These are phyloP conservation scores for Pristis pectinata DNA, from an alignment of 2,797 vertebrate genomes.

Conservation along the genomic window DNA sequence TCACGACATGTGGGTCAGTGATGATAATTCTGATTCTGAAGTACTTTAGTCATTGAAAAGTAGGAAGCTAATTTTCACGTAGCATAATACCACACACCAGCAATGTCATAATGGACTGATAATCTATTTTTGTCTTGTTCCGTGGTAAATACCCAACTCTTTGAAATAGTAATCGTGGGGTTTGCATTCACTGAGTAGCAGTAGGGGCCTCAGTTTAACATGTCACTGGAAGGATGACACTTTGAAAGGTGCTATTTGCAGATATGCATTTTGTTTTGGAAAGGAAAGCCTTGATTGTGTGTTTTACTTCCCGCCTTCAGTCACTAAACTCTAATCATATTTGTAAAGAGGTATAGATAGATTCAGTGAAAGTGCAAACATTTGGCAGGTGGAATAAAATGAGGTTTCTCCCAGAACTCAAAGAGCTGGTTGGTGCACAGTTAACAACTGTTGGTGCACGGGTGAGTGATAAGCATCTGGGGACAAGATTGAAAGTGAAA, in stretches of 20 bases:
- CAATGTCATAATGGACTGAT: background rate
- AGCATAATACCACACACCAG: background rate
- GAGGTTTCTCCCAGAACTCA: too few species aligned
- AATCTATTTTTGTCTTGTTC: background rate
- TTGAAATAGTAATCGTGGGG: background rate
- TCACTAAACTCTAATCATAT: background rate
- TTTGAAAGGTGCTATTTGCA: background rate
- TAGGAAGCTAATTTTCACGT: background rate
- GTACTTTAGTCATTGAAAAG: background rate
- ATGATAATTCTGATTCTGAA: too few species aligned
- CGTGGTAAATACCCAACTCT: background rate
- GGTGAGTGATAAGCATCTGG: too few species aligned
- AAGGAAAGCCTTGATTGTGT: background rate
- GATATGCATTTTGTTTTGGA: background rate
- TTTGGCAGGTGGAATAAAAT: too few species aligned
- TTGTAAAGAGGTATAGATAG: too few species aligned
- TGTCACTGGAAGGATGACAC: background rate
- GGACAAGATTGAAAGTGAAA: too few species aligned
- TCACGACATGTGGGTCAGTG: too few species aligned
- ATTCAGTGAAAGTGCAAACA: too few species aligned
- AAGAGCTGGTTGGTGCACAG: too few species aligned
- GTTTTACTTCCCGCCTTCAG: background rate
- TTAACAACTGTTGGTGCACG: too few species aligned
- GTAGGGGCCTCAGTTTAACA: background rate
- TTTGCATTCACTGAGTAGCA: background rate